Evolutionary conservation across 2,888 invertebrate species (phyloP).

Genomic region (Cataglyphis albicans): DNA sequence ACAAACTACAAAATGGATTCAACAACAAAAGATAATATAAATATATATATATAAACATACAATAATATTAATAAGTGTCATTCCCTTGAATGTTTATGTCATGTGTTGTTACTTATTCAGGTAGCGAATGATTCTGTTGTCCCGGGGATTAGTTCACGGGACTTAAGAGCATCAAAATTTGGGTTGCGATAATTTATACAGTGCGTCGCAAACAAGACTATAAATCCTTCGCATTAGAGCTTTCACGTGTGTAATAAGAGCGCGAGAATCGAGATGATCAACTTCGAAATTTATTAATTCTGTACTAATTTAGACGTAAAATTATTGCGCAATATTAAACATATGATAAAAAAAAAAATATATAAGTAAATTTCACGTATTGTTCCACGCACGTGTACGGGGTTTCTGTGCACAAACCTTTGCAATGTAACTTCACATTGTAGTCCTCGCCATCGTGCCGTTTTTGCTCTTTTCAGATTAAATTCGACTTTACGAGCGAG

Average conservation of each 20-base stretch:
- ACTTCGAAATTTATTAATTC: background rate
- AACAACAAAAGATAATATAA: constrained; percentile 3
- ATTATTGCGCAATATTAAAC: background rate
- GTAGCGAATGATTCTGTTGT: constrained; percentile 8
- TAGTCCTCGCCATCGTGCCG: constrained; percentile 59
- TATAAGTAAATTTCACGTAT: background rate
- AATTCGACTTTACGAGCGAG: constrained; percentile 84
- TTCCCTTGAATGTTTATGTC: constrained; percentile 8
- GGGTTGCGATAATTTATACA: constrained; percentile 10
- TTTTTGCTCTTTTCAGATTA: constrained; percentile 78
- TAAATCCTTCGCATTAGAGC: background rate
- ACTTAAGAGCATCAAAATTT: constrained; percentile 5
- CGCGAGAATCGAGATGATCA: background rate
- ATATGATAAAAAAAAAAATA: background rate
- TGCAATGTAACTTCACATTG: constrained; percentile 63
- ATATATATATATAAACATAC: too few species aligned
- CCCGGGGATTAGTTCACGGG: background rate
- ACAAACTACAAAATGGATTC: background rate
- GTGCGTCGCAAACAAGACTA: background rate
- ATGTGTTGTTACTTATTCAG: constrained; percentile 3
- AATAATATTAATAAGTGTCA: constrained; percentile 15
- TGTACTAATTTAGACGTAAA: background rate
- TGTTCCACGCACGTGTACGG: background rate
- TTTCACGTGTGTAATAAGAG: background rate
- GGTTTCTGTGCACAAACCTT: constrained; percentile 14